These are phyloP conservation scores for Dryoscopus gambensis DNA, from an alignment of 2,113 vertebrate species.

Conservation along the genomic window DNA sequence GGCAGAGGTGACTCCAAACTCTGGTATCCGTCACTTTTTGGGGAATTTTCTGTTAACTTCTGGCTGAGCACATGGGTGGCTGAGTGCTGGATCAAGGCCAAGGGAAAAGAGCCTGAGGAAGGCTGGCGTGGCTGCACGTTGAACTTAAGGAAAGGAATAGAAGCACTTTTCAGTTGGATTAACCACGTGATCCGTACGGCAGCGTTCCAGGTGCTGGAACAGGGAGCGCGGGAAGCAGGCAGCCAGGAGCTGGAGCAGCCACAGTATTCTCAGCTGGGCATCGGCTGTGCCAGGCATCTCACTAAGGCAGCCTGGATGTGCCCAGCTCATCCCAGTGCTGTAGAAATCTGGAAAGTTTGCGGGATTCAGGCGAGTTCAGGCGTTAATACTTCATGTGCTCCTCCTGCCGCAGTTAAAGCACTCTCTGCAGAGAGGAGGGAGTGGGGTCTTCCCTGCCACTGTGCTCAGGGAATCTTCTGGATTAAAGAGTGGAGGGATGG, in stretches of 20 bases:
- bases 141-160: neutral
- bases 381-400: neutral
- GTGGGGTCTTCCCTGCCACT: neutral
- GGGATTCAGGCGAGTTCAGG: neutral
- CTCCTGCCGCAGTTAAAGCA: neutral
- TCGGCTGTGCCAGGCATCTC: neutral
- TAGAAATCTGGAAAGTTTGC: neutral
- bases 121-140: neutral
- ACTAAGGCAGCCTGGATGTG: neutral
- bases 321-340: neutral
- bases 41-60: neutral
- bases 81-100: neutral
- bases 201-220: neutral
- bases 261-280: neutral
- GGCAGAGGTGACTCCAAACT: neutral
- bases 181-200: rapidly evolving
- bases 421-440: neutral
- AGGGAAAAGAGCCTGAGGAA: neutral
- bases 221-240: neutral
- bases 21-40: neutral
- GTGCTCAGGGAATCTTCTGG: neutral
- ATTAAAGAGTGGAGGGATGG: neutral
- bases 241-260: neutral
- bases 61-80: neutral
- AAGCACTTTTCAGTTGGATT: neutral